phyloP scores from a whole-genome alignment of 1,140 invertebrate species.

The Neotoxoptera formosana region DNA sequence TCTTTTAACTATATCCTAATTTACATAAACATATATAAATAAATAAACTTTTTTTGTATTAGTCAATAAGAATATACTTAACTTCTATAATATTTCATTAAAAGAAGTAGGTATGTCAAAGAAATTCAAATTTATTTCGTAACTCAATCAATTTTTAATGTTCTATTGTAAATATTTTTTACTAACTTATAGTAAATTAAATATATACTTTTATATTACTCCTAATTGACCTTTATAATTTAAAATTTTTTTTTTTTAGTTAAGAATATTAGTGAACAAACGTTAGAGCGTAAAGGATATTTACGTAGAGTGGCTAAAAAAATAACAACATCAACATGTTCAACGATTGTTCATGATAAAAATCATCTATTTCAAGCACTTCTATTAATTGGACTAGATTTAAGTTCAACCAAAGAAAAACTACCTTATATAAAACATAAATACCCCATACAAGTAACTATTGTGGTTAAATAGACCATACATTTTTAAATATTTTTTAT shows the following conservation, averaged over 20 bases:
- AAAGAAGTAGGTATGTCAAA: background rate
- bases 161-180: background rate
- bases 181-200: background rate
- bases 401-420: constrained; percentile 65
- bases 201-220: background rate
- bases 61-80: background rate
- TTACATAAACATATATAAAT: too few relatives aligned
- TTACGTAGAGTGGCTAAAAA: constrained; percentile 67
- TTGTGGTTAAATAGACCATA: constrained; percentile 48
- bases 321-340: constrained; percentile 42
- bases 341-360: constrained; percentile 60
- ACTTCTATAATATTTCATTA: background rate
- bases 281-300: constrained; percentile 71
- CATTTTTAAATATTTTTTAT: background rate
- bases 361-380: constrained; percentile 71
- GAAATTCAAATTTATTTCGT: background rate
- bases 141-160: background rate
- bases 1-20: too few relatives aligned
- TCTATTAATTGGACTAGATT: constrained; percentile 72
- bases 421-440: constrained; percentile 73
- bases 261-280: constrained; percentile 62
- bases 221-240: background rate
- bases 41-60: background rate
- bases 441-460: constrained; percentile 70
- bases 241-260: constrained; percentile 16